A percentile compares a stretch with the other conserved stretches of the same genome.
phyloP scores from a whole-genome alignment of 1,140 invertebrate genomes.

The Macrobrachium nipponense region DNA sequence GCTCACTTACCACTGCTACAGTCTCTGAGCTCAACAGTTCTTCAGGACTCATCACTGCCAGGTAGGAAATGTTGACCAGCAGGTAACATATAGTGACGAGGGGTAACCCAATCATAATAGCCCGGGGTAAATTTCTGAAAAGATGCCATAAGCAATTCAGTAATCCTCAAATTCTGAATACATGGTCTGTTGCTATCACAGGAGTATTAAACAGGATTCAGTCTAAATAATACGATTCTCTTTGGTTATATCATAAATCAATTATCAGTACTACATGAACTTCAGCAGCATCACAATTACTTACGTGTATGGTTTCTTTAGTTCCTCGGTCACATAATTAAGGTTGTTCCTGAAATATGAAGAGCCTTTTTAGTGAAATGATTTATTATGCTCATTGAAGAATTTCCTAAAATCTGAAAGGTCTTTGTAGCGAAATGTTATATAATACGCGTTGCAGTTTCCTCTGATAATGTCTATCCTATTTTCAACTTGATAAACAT shows the following conservation, averaged over 20 bases:
- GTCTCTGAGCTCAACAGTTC: conserved; percentile 86
- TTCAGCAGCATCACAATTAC: conserved; percentile 64
- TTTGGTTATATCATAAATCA: too few relatives aligned
- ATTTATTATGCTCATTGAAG: too few relatives aligned
- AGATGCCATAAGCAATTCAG: conserved; percentile 48
- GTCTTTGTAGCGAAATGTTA: too few relatives aligned
- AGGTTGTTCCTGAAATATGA: conserved; percentile 82
- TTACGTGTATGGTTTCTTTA: conserved; percentile 95
- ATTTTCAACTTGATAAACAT: too few relatives aligned
- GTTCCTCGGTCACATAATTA: conserved; percentile 99
- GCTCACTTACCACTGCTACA: conserved; percentile 84
- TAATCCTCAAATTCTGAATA: too few relatives aligned
- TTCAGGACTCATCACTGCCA: conserved; percentile 84
- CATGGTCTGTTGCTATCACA: too few relatives aligned
- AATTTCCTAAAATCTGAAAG: too few relatives aligned
- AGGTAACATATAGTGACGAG: conserved; percentile 89
- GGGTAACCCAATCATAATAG: conserved; percentile 91
- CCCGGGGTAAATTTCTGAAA: conserved; percentile 89
- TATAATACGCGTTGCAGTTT: too few relatives aligned
- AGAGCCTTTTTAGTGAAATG: too few relatives aligned
- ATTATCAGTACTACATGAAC: not conserved
- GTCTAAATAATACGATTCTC: not conserved
- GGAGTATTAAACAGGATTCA: not conserved
- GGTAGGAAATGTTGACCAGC: conserved; percentile 92
- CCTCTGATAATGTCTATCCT: too few relatives aligned